Evolutionary conservation across 2,888 invertebrate genomes (phyloP), one percentile per base, ranked within the genome.

Genomic region (Tupiocoris notatus): DNA sequence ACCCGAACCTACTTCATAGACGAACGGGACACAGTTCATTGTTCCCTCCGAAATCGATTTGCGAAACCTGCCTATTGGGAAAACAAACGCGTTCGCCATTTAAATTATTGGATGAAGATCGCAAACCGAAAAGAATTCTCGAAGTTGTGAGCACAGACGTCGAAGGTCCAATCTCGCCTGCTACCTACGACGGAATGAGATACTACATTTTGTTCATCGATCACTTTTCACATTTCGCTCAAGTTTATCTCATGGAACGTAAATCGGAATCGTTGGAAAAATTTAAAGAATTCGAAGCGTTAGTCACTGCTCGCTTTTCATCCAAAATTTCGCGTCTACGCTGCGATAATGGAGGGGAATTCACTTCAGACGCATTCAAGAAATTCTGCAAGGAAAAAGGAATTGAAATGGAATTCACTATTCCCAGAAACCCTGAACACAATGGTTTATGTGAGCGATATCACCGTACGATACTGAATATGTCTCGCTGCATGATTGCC

Each of bases 261-360:
- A 81, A 82, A 75, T 74, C 77, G 3, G 82, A 82, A 75, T 81
- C 81, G n/a, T n/a, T n/a, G n/a, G n/a, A n/a, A n/a, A n/a, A n/a
- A n/a, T n/a, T n/a, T n/a, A n/a, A n/a, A n/a, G 65, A 79, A 6
- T 82, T 77, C 67, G 64, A 67, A 58, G 68, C 21, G 77, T 78
- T 58, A 74, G 78, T 18, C 62, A 65, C 39, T 1, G 18, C 18
- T 68, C 56, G 20, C 64, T 61, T 62, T 22, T 61, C 61, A 12
- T 61, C 61, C 1, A 81, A 79, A 65, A 61, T 82, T 7, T 80
- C 79, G 54, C 24, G 79, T 16, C 79, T 82, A 17, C 70, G 80
- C 71, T 79, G 80, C 75, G 81, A 81, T 65, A 81, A 81, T 68
- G 81, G 81, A 23, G 80, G 80, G 7, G 81, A 82, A 77, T 81